Conservation (phyloP, 1,140 invertebrate genomes). For the Diorhabda carinulata region DNA sequence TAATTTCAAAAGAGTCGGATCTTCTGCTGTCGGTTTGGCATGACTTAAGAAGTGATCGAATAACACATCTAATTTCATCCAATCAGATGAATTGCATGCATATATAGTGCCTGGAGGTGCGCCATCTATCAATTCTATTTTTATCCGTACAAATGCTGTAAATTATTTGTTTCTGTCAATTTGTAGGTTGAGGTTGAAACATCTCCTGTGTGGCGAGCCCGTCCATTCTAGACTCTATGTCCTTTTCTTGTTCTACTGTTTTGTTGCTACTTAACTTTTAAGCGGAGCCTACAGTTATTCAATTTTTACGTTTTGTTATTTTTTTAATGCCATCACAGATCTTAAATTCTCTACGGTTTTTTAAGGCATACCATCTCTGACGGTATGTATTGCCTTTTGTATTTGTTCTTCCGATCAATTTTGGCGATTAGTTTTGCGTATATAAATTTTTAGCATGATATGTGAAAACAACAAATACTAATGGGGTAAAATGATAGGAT, state of each 20-base stretch:
- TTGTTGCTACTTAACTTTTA: not conserved
- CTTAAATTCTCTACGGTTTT: slow-evolving; percentile 3
- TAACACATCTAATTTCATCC: slow-evolving; percentile 42
- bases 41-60: slow-evolving; percentile 39
- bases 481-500: no score
- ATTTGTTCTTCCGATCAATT: not conserved
- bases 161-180: not conserved
- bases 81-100: slow-evolving; percentile 39
- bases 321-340: not conserved
- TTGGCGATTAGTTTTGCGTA: no score
- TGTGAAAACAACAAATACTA: no score
- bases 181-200: not conserved
- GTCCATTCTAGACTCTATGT: slow-evolving; percentile 10
- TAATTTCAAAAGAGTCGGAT: slow-evolving; percentile 38
- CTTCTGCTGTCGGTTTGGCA: slow-evolving; percentile 31
- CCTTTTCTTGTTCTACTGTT: no score
- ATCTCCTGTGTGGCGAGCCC: slow-evolving; percentile 3
- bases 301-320: not conserved
- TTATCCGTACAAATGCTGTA: slow-evolving; percentile 10
- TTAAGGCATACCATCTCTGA: not conserved
- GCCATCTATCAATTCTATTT: slow-evolving; percentile 33
- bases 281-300: not conserved
- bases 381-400: not conserved
- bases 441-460: no score
- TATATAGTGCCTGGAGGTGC: slow-evolving; percentile 35